Base-by-base conservation (phyloP, 2,797 vertebrate species). In the Telmatherina bonti region DNA sequence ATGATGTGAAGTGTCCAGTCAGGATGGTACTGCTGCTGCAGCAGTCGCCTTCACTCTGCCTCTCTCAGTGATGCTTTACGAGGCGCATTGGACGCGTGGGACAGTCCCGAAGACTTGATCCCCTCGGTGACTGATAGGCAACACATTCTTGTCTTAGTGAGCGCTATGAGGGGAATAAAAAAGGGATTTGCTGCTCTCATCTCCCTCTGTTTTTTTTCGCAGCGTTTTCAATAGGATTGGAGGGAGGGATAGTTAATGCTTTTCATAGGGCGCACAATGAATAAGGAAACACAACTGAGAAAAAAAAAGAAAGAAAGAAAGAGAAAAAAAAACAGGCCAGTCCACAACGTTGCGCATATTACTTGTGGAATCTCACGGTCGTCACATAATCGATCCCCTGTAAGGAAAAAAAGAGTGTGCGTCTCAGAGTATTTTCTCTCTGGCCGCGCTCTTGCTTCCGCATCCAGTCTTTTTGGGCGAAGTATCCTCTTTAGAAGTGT, bases 81-180 rank as follows among this genome's bases (percentile, higher is more conserved):
- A 91, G 93, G 92, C 93, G 93, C 94, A 93, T 90, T 94, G 94
- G 93, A 91, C 94, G 94, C 90, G 93, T 94, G 92, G 93, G 93
- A 94, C 93, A 89, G 93, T 93, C 93, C 90, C 86, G 93, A 88
- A 92, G 95, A 93, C 93, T 94, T 96, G 94, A 95, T 94, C 94
- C 95, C 92, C 95, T 95, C 93, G 94, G 94, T 96, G 95, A 96
- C 94, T 95, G 95, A 95, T 95, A 94, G 93, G 93, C 93, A 93
- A 96, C 94, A 95, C 94, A 95, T 96, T 95, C 95, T 96, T 95
- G 92, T 94, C 93, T 95, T 95, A 95, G 95, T 95, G 94, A 95
- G 94, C 94, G 90, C 94, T 94, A 95, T 94, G 93, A 94, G 91
- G 92, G 92, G 94, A 94, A 95, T 95, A 94, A 95, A 95, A 95